phyloP scores from a whole-genome alignment of 2,797 vertebrate species.

The Pseudotriccus pelzelni region DNA sequence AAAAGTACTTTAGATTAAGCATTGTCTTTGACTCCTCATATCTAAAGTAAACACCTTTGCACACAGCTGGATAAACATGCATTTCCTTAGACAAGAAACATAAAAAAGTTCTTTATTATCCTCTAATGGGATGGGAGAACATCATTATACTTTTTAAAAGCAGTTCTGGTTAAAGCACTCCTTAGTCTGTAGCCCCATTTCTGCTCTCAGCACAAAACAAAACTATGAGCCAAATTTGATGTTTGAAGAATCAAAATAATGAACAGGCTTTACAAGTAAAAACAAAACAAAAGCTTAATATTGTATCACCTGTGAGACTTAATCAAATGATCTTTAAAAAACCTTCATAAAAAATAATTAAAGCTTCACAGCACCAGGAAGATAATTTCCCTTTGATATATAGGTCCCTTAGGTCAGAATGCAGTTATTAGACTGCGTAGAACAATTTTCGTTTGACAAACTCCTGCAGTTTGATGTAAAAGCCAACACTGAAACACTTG shows the following conservation, averaged over 20 bases:
- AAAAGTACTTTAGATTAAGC: neutral
- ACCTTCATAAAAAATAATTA: constrained; percentile 22
- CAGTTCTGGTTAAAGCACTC: neutral
- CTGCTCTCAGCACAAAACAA: neutral
- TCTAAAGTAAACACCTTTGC: neutral
- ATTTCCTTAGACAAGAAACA: neutral
- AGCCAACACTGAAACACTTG: neutral
- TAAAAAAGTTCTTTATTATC: neutral
- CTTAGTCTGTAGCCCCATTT: neutral
- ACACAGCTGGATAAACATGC: neutral
- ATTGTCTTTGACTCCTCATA: neutral
- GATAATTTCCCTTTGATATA: neutral
- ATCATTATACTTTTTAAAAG: neutral
- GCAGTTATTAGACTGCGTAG: neutral
- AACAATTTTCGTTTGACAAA: neutral
- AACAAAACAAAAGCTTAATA: neutral
- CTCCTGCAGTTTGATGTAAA: neutral
- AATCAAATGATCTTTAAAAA: neutral
- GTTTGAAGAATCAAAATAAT: neutral
- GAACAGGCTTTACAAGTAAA: neutral
- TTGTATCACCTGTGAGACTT: neutral
- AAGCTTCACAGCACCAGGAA: neutral
- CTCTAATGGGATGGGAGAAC: neutral
- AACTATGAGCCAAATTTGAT: neutral
- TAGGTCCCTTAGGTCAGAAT: neutral